These are phyloP conservation scores for Clarias platycephalus DNA, from an alignment of 2,797 vertebrate species.

Conservation along the genomic window DNA sequence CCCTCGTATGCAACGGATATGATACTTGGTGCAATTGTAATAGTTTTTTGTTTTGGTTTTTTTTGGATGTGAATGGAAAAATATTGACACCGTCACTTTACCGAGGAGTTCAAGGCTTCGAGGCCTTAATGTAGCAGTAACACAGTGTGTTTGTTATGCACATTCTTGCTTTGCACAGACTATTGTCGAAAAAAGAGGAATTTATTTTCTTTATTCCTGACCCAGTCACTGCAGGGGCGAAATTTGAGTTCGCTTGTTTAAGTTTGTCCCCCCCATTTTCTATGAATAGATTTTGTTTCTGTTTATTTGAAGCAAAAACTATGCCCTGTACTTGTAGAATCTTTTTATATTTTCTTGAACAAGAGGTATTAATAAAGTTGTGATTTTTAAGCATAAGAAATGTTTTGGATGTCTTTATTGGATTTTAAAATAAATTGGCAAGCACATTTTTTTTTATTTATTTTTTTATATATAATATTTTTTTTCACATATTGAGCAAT, in stretches of 20 bases:
- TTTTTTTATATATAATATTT: too few species aligned
- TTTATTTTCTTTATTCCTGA: conserved; percentile 83
- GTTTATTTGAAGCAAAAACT: conserved; percentile 90
- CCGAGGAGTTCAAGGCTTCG: conserved; percentile 80
- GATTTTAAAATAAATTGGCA: not conserved
- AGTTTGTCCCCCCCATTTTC: conserved; percentile 67
- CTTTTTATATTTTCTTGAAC: conserved; percentile 73
- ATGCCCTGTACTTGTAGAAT: conserved; percentile 80
- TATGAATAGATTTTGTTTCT: conserved; percentile 91
- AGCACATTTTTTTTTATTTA: too few species aligned
- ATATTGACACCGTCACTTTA: conserved; percentile 91
- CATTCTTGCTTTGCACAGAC: conserved; percentile 81
- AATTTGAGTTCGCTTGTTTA: too few species aligned
- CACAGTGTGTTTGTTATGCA: conserved; percentile 74
- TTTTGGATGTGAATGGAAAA: not conserved
- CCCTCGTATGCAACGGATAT: conserved; percentile 64
- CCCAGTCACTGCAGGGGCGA: conserved; percentile 81
- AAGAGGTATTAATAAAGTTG: conserved; percentile 78
- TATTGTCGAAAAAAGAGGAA: conserved; percentile 76
- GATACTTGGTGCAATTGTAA: conserved; percentile 92
- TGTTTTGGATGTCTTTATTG: not conserved
- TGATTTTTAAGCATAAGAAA: conserved; percentile 57
- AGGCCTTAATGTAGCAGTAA: conserved; percentile 97
- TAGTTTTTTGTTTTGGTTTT: conserved; percentile 68
- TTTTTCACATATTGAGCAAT: too few species aligned